Conservation (phyloP, 2,797 vertebrate species). For the Acanthurus tractus region DNA sequence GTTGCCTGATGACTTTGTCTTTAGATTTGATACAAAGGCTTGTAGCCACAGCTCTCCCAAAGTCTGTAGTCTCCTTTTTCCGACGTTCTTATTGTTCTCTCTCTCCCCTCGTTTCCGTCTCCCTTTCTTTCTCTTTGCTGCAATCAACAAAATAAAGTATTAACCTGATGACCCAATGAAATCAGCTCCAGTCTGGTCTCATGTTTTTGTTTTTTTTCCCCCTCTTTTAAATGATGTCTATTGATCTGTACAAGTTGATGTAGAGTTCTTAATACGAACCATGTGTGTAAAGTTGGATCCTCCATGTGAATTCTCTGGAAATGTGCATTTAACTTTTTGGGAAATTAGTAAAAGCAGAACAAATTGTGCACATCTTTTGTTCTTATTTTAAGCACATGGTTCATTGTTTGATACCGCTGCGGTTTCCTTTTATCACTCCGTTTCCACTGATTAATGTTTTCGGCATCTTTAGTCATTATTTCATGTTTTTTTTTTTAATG, state of each 20-base stretch:
- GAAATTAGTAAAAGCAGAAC: background rate
- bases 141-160: constrained; percentile 92
- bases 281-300: constrained; percentile 29
- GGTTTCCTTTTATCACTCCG: background rate
- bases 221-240: background rate
- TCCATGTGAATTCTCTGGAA: background rate
- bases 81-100: constrained; percentile 71
- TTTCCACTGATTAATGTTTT: background rate
- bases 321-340: constrained; percentile 5
- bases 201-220: constrained; percentile 14
- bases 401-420: background rate
- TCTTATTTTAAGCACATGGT: constrained; percentile 1
- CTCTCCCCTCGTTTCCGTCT: constrained; percentile 76
- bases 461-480: background rate
- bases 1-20: constrained; percentile 89
- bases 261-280: constrained; percentile 16
- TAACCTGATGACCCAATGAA: constrained; percentile 88
- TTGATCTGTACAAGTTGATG: constrained; percentile 23
- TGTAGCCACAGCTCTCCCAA: constrained; percentile 87
- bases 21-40: constrained; percentile 89
- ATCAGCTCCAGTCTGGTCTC: constrained; percentile 55
- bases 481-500: background rate
- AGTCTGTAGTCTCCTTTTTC: constrained; percentile 84
- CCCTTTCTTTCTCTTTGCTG: constrained; percentile 87
- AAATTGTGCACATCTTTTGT: background rate